A percentile compares a stretch with the other conserved stretches of the same genome.
Evolutionary conservation across 2,888 invertebrate genomes (phyloP).

Genomic region (Lutraria lutraria): DNA sequence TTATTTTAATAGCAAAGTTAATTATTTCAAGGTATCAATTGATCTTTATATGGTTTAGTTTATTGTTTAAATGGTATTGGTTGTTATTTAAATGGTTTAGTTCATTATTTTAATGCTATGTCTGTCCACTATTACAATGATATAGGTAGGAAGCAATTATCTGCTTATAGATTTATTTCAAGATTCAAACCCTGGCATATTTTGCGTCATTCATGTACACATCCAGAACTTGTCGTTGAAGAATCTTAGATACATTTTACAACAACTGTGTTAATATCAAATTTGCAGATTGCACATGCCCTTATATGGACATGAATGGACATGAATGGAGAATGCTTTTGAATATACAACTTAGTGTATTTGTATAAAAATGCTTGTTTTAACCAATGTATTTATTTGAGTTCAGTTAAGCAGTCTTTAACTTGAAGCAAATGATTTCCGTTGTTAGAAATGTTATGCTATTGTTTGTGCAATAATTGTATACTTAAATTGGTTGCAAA

Average conservation of each 20-base stretch:
- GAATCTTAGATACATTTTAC: neutral
- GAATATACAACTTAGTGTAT: too few relatives aligned
- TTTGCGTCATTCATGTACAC: neutral
- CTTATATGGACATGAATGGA: neutral
- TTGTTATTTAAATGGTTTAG: too few relatives aligned
- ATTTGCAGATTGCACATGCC: neutral
- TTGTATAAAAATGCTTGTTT: too few relatives aligned
- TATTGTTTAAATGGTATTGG: too few relatives aligned
- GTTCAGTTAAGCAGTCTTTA: neutral
- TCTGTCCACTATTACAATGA: too few relatives aligned
- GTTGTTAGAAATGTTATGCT: neutral
- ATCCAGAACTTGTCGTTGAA: neutral
- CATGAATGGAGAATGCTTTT: too few relatives aligned
- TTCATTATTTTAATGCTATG: too few relatives aligned
- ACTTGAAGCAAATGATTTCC: neutral
- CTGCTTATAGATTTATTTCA: neutral
- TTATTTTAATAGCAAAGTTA: too few relatives aligned
- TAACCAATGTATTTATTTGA: too few relatives aligned
- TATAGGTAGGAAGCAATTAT: too few relatives aligned
- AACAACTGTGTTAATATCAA: neutral
- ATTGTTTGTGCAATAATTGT: neutral
- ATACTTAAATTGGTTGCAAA: constrained; percentile 75
- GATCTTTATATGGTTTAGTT: too few relatives aligned
- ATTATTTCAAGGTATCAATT: too few relatives aligned
- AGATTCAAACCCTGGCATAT: neutral